These are phyloP conservation scores for Aegotheles bennettii DNA, from an alignment of 2,113 vertebrate species.

Conservation along the genomic window DNA sequence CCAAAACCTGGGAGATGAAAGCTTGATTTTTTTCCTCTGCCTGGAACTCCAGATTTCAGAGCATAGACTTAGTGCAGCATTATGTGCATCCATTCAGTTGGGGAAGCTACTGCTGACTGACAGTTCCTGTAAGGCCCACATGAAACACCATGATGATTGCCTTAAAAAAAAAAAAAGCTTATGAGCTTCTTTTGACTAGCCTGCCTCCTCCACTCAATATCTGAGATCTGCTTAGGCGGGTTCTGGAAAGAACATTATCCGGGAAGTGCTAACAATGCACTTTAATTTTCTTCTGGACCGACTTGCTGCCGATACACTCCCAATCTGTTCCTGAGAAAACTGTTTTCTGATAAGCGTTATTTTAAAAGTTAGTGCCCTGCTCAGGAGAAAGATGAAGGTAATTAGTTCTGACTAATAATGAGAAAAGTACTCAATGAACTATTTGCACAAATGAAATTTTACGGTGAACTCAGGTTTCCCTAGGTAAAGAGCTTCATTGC, in stretches of 20 bases:
- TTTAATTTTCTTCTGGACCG: slow-evolving; percentile 4
- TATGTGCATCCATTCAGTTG: not conserved
- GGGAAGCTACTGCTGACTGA: not conserved
- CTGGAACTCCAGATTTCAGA: not conserved
- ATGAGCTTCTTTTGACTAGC: not conserved
- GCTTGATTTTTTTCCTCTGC: not conserved
- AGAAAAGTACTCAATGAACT: not conserved
- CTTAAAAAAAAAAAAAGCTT: not conserved
- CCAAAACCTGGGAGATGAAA: not conserved
- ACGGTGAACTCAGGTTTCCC: not conserved
- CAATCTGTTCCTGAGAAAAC: not conserved
- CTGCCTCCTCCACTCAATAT: not conserved
- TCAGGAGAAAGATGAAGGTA: not conserved
- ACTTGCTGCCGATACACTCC: not conserved
- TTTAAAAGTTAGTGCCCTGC: not conserved
- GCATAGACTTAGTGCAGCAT: not conserved
- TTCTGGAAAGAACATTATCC: slow-evolving; percentile 19
- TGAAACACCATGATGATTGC: not conserved
- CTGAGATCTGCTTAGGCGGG: not conserved
- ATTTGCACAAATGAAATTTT: not conserved
- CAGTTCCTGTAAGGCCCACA: not conserved
- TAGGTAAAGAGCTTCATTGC: not conserved
- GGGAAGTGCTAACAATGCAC: slow-evolving; percentile 14
- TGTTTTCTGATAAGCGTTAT: not conserved
- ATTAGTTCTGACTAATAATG: not conserved